phyloP scores from a whole-genome alignment of 23 tunicate genomes.

The Clavelina lepadiformis region DNA sequence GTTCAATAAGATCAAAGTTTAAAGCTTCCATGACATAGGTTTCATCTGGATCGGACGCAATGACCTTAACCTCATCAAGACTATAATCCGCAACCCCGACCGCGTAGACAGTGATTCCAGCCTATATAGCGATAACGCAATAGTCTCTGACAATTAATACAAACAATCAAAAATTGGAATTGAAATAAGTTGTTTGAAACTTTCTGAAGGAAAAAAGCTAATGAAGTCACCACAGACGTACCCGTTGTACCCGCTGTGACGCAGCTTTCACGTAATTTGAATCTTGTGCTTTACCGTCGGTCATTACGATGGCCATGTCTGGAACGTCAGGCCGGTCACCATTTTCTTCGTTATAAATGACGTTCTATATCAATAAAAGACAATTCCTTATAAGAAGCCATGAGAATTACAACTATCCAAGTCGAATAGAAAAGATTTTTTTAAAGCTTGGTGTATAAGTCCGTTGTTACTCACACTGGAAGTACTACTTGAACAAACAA shows the following conservation, averaged over 20 bases:
- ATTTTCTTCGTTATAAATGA: slow-evolving; percentile 25
- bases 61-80: slow-evolving; percentile 52
- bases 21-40: slow-evolving; percentile 61
- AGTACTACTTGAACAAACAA: background rate
- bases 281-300: slow-evolving; percentile 85
- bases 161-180: too few species aligned
- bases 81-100: slow-evolving; percentile 66
- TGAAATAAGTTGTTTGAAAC: too few species aligned
- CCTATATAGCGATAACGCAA: slow-evolving; percentile 34
- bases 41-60: slow-evolving; percentile 90
- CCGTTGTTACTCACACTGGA: too few species aligned
- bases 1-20: slow-evolving; percentile 61
- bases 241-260: slow-evolving; percentile 46
- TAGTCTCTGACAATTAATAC: too few species aligned
- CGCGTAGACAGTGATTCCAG: slow-evolving; percentile 81
- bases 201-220: too few species aligned
- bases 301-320: slow-evolving; percentile 74
- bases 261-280: slow-evolving; percentile 39
- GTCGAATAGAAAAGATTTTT: background rate
- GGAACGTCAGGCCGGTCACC: slow-evolving; percentile 61
- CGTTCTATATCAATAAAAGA: slow-evolving; percentile 38
- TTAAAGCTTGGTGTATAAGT: background rate
- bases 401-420: background rate
- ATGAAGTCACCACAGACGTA: slow-evolving; percentile 14
- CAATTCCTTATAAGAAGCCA: background rate